Percentiles rank a stretch among this genome's conserved stretches.
Conservation (phyloP, 2,888 invertebrate genomes). For the Portevinia maculata region DNA sequence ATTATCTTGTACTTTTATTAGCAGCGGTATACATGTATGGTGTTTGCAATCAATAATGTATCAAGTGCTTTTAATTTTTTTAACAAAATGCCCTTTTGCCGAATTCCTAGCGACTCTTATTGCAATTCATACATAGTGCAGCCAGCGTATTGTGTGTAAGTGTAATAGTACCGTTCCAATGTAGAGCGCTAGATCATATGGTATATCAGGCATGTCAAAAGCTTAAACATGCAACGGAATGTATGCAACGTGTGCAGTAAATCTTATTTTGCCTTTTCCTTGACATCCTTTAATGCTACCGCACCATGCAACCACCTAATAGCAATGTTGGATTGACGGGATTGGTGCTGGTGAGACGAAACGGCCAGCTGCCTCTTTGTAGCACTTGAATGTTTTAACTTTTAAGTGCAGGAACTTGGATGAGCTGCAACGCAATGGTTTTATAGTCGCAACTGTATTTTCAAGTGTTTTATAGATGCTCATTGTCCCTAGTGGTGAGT, state of each 20-base stretch:
- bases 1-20: conserved; percentile 29
- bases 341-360: conserved; percentile 27
- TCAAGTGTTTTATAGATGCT: conserved; percentile 62
- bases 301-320: neutral
- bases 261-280: conserved; percentile 44
- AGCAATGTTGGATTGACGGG: conserved; percentile 20
- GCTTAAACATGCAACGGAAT: conserved; percentile 57
- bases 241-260: conserved; percentile 63
- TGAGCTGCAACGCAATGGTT: conserved; percentile 38
- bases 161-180: conserved; percentile 10
- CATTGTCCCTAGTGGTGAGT: conserved; percentile 40
- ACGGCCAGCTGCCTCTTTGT: conserved; percentile 57
- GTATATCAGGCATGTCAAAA: conserved; percentile 52
- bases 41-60: conserved; percentile 7
- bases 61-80: conserved; percentile 20
- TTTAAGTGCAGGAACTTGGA: conserved; percentile 59
- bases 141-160: too few relatives aligned
- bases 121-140: conserved; percentile 5
- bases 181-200: conserved; percentile 25
- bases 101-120: conserved; percentile 28
- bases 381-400: conserved; percentile 43
- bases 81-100: conserved; percentile 26
- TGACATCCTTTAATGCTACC: conserved; percentile 11
- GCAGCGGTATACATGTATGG: conserved; percentile 4
- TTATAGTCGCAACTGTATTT: conserved; percentile 45